Evolutionary conservation across 2,113 vertebrate species (phyloP).

Genomic region (Aegotheles bennettii): DNA sequence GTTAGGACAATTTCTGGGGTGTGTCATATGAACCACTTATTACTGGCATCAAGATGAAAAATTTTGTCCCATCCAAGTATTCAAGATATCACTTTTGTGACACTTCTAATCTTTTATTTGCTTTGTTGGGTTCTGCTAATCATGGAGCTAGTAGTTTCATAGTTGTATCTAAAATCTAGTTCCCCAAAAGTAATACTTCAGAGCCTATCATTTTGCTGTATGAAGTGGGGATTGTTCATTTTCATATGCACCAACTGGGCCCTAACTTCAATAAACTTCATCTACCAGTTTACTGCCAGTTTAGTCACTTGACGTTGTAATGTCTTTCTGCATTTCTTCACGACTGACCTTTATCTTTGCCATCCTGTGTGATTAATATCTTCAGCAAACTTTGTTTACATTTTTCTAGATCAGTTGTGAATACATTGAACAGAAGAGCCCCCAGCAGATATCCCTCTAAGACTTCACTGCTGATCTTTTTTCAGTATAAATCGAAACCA

Average conservation of each 20-base stretch:
- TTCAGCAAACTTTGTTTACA: not conserved
- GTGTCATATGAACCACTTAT: not conserved
- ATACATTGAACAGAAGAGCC: not conserved
- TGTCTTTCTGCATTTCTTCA: not conserved
- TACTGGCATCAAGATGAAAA: not conserved
- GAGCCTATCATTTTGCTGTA: not conserved
- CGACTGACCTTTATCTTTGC: not conserved
- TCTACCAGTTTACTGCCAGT: not conserved
- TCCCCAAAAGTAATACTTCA: not conserved
- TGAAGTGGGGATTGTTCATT: not conserved
- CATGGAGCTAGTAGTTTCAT: not conserved
- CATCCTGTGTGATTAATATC: not conserved
- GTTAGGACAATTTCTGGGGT: not conserved
- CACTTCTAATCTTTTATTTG: not conserved
- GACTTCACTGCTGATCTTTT: not conserved
- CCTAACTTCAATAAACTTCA: not conserved
- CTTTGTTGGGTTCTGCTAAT: not conserved
- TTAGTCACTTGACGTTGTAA: not conserved
- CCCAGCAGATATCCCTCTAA: not conserved
- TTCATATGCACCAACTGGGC: not conserved
- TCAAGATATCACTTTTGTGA: not conserved
- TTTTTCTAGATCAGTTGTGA: not conserved
- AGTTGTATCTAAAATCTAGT: not conserved
- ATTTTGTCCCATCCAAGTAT: not conserved
- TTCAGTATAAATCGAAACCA: not conserved